These are phyloP conservation scores for Heliothis peltigera DNA, from an alignment of 2,888 invertebrate genomes.

Conservation along the genomic window DNA sequence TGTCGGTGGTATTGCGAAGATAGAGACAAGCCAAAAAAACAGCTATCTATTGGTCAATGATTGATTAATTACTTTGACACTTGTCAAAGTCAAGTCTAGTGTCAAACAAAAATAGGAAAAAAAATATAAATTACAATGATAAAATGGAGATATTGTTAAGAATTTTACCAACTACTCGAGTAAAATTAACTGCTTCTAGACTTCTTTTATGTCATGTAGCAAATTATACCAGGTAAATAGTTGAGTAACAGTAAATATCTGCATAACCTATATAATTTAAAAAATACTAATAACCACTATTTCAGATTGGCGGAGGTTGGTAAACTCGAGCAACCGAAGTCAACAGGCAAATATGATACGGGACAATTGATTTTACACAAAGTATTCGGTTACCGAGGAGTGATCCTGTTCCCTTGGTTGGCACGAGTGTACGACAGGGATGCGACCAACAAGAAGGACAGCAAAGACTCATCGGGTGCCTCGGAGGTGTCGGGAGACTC, in stretches of 20 bases:
- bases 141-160: slow-evolving; percentile 89
- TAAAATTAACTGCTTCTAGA: slow-evolving; percentile 80
- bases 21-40: too few species aligned
- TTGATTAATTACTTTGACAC: slow-evolving; percentile 10
- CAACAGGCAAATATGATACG: slow-evolving; percentile 97
- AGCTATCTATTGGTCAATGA: too few species aligned
- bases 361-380: slow-evolving; percentile 98
- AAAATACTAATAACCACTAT: slow-evolving; percentile 21
- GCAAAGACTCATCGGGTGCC: slow-evolving; percentile 72
- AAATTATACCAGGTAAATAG: slow-evolving; percentile 82
- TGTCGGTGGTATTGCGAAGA: too few species aligned
- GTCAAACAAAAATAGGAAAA: slow-evolving; percentile 80
- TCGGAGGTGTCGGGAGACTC: slow-evolving; percentile 78
- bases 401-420: slow-evolving; percentile 98
- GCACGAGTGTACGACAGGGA: slow-evolving; percentile 98
- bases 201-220: slow-evolving; percentile 83
- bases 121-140: slow-evolving; percentile 82
- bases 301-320: slow-evolving; percentile 98
- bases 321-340: slow-evolving; percentile 95
- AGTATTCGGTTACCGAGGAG: slow-evolving; percentile 99
- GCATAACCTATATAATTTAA: slow-evolving; percentile 75
- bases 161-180: slow-evolving; percentile 80
- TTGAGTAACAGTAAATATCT: slow-evolving; percentile 68
- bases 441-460: slow-evolving; percentile 92
- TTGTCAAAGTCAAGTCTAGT: slow-evolving; percentile 51